Base-by-base conservation (phyloP, 2,797 vertebrate genomes). In the Premnoplex brunnescens region DNA sequence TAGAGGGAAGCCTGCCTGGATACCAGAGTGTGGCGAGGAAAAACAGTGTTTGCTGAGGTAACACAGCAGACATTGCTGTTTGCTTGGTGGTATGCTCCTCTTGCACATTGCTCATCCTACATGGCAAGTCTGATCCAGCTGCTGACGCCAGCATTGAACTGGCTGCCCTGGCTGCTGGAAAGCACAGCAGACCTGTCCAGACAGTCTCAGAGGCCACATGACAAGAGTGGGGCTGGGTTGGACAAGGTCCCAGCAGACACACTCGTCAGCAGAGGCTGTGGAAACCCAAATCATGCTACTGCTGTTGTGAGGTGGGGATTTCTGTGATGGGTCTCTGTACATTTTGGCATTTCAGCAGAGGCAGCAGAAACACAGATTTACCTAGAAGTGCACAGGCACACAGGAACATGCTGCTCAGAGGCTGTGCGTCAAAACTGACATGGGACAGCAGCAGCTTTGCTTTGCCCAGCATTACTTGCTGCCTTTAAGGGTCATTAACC, bases 161-260 rank as follows among this genome's bases (percentile, higher is more conserved):
- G 43, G 56, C 43, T 64, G 37, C 41, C 3, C 23, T 27, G 62
- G 23, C 21, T 24, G 36, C 58, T 71, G 68, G 59, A 68, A 72
- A 90, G 22, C 37, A 73, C 36, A 12, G 4, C 1, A 13, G 34
- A n/a, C 4, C 48, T 0, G 0, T 28, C 18, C 2, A 8, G 27
- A 32, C 24, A n/a, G 56, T 37, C 21, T 39, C 0, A 0, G 24
- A 0, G 1, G 32, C 54, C 8, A 2, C 1, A 1, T 27, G 27
- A 54, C 0, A 0, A 62, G 27, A 71, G 28, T 2, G 2, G 10
- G 1, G 3, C 5, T n/a, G 26, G 21, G 34, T 62, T 2, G 2
- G 43, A 74, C 0, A 1, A 56, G n/a, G 32, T 19, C 52, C 23
- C 56, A 71, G 48, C 74, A 74, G 52, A 43, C 0, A 4, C 52